These are phyloP conservation scores for Heliconius nattereri DNA, from an alignment of 1,140 invertebrate species.

Conservation along the genomic window DNA sequence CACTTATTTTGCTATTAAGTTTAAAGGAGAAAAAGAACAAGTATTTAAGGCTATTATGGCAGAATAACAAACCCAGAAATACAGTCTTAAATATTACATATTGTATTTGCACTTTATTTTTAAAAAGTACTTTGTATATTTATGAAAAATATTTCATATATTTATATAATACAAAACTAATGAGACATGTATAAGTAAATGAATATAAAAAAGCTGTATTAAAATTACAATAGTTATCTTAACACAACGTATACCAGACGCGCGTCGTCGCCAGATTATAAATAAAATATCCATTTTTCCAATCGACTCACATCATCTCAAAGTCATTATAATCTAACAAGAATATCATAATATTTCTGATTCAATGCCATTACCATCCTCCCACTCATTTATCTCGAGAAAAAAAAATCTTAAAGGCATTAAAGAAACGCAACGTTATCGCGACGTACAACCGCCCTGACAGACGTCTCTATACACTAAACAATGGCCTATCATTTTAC, in stretches of 20 bases:
- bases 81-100: too few relatives aligned
- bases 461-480: slow-evolving; percentile 58
- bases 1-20: too few relatives aligned
- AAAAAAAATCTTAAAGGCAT: slow-evolving; percentile 40
- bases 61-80: too few relatives aligned
- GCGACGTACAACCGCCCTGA: slow-evolving; percentile 42
- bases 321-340: slow-evolving; percentile 25
- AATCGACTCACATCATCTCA: neutral
- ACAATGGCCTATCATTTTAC: slow-evolving; percentile 51
- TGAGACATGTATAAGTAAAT: neutral
- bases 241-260: neutral
- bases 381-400: slow-evolving; percentile 42
- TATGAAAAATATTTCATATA: too few relatives aligned
- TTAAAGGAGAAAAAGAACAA: too few relatives aligned
- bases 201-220: neutral
- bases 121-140: too few relatives aligned
- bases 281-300: neutral
- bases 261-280: neutral
- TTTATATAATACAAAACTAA: too few relatives aligned
- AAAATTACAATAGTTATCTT: neutral
- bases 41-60: too few relatives aligned
- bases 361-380: slow-evolving; percentile 41
- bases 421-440: slow-evolving; percentile 45
- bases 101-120: too few relatives aligned
- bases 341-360: slow-evolving; percentile 38